Conservation (phyloP, 2,113 vertebrate genomes). For the Gadus macrocephalus region DNA sequence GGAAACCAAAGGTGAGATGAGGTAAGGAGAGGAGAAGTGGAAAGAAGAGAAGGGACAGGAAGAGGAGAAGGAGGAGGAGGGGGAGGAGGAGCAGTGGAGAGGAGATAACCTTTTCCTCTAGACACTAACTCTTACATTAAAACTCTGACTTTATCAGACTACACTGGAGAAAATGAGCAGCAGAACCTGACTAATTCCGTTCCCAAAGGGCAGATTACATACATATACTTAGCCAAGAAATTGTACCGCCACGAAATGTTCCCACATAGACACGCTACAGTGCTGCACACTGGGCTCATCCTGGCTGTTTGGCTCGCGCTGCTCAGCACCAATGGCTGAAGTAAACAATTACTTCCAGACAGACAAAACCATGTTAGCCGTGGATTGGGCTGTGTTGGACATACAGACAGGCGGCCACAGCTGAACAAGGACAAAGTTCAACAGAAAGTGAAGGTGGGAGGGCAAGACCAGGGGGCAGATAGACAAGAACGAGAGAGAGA, state of each 20-base stretch:
- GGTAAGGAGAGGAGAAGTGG: not conserved
- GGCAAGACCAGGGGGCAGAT: not conserved
- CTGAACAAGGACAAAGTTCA: conserved; percentile 26
- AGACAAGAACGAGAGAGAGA: not conserved
- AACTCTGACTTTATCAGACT: conserved; percentile 47
- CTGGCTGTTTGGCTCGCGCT: conserved; percentile 25
- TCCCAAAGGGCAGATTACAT: conserved; percentile 2
- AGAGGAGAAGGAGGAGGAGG: not conserved
- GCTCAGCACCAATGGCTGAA: conserved; percentile 26
- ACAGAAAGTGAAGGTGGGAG: conserved; percentile 34
- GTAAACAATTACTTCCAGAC: conserved; percentile 43
- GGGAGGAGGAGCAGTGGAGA: no score
- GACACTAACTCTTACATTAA: conserved; percentile 37
- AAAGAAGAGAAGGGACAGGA: not conserved
- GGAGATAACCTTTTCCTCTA: no score
- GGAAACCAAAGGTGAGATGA: not conserved
- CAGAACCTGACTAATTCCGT: conserved; percentile 51
- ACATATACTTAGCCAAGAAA: conserved; percentile 21
- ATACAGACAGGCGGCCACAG: not conserved
- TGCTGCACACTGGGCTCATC: conserved; percentile 14
- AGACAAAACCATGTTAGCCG: conserved; percentile 30
- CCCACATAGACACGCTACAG: conserved; percentile 1
- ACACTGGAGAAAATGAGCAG: conserved; percentile 25
- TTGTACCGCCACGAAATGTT: not conserved
- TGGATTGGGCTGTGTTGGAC: not conserved